Conservation (phyloP, 2,888 invertebrate genomes). For the Leptinotarsa tumamoca region DNA sequence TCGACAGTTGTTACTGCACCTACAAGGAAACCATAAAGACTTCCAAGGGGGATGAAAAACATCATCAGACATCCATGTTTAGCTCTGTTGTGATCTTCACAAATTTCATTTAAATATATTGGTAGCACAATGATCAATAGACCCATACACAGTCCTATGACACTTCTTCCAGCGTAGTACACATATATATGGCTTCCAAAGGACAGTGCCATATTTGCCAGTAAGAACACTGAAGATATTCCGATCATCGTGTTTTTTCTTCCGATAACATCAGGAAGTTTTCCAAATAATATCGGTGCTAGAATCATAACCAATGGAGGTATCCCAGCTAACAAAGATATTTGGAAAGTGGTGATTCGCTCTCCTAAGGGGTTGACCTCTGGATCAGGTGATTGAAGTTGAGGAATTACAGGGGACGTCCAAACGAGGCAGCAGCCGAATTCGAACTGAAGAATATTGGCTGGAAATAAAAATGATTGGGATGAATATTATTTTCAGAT, state of each 20-base stretch:
- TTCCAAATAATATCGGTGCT: constrained; percentile 42
- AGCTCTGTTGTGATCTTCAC: constrained; percentile 38
- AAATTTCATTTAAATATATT: constrained; percentile 34
- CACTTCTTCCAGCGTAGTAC: constrained; percentile 65
- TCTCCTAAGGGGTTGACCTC: constrained; percentile 43
- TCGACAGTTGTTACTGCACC: constrained; percentile 30
- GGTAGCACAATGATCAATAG: constrained; percentile 59
- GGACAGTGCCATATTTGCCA: constrained; percentile 60
- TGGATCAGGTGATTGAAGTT: constrained; percentile 36
- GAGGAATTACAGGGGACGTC: constrained; percentile 48
- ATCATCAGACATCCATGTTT: constrained; percentile 29
- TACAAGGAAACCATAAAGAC: constrained; percentile 27
- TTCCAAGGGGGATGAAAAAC: constrained; percentile 24
- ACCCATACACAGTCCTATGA: neutral
- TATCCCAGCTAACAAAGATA: constrained; percentile 46
- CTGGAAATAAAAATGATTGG: neutral
- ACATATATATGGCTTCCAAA: constrained; percentile 37
- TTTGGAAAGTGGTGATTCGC: constrained; percentile 39
- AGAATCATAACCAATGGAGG: constrained; percentile 36
- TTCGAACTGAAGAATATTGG: neutral
- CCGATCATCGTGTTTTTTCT: constrained; percentile 76
- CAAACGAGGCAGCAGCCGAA: constrained; percentile 30
- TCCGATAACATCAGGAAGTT: constrained; percentile 63
- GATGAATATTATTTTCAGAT: neutral
- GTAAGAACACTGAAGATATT: constrained; percentile 73